Evolutionary conservation across 2,797 vertebrate species (phyloP).

Genomic region (Tinamus major): DNA sequence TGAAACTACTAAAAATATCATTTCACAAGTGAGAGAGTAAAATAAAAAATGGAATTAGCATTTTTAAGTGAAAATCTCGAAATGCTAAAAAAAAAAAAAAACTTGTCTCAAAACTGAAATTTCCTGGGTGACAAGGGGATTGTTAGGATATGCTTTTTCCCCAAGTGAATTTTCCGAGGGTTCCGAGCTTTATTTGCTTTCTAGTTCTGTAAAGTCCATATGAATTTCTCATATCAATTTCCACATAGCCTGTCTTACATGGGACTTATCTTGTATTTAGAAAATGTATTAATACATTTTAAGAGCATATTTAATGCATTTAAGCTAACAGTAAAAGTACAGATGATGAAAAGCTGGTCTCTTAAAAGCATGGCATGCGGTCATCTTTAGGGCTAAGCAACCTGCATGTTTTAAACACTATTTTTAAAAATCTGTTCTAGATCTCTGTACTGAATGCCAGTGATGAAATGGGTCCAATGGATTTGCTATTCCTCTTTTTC

Average conservation of each 20-base stretch:
- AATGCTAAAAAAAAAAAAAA: slow-evolving; percentile 8
- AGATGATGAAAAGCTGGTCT: not conserved
- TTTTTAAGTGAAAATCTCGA: slow-evolving; percentile 27
- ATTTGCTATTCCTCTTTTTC: not conserved
- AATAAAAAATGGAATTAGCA: not conserved
- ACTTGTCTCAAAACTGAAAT: slow-evolving; percentile 1
- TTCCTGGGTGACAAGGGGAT: slow-evolving; percentile 29
- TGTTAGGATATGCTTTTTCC: slow-evolving; percentile 54
- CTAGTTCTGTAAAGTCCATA: slow-evolving; percentile 55
- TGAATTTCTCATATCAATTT: slow-evolving; percentile 42
- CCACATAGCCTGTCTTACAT: not conserved
- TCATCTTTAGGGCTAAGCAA: not conserved
- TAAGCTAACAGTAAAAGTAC: not conserved
- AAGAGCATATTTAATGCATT: not conserved
- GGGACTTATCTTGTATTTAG: not conserved
- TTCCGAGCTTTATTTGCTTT: slow-evolving; percentile 57
- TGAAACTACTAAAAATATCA: not conserved
- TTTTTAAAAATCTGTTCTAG: not conserved
- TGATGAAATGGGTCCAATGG: not conserved
- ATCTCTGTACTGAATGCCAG: not conserved
- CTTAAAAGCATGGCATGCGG: not conserved
- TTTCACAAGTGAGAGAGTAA: not conserved
- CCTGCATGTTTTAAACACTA: not conserved
- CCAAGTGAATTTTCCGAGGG: slow-evolving; percentile 47
- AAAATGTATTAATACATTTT: slow-evolving; percentile 9